Evolutionary conservation across 2,888 invertebrate species (phyloP).

Genomic region (Cantharis nigra): DNA sequence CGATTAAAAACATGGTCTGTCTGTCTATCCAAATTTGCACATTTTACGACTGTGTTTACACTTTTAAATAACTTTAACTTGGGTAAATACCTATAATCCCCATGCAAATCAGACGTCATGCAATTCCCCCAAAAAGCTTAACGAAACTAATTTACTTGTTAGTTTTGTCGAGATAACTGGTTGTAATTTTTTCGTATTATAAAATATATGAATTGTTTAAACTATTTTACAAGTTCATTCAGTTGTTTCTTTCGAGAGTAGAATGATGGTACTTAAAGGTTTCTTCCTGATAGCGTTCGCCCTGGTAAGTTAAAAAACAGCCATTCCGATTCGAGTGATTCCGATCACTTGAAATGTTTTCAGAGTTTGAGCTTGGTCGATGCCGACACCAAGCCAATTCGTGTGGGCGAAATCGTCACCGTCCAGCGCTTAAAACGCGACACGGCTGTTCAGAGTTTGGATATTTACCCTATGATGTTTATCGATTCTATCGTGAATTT

Average conservation of each 20-base stretch:
- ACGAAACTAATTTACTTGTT: neutral
- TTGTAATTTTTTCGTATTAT: too few relatives aligned
- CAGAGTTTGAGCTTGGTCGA: neutral
- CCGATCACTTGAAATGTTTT: neutral
- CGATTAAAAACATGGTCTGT: neutral
- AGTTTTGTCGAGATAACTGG: neutral
- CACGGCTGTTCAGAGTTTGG: neutral
- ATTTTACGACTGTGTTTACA: neutral
- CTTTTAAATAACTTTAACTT: neutral
- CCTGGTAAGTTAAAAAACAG: neutral
- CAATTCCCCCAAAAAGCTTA: neutral
- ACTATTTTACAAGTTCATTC: neutral
- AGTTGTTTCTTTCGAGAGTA: neutral
- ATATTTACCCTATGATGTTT: neutral
- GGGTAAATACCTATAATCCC: neutral
- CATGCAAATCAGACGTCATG: neutral
- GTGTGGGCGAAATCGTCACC: neutral
- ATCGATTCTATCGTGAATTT: neutral
- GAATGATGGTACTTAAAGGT: neutral
- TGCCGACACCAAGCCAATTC: neutral
- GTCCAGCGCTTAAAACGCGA: neutral
- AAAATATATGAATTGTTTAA: neutral
- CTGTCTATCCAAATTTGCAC: neutral
- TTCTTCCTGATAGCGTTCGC: neutral
- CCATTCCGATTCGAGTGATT: too few relatives aligned